Evolutionary conservation across 2,888 invertebrate species (phyloP), one percentile per base, ranked within the genome.

Genomic region (Limnephilus marmoratus): DNA sequence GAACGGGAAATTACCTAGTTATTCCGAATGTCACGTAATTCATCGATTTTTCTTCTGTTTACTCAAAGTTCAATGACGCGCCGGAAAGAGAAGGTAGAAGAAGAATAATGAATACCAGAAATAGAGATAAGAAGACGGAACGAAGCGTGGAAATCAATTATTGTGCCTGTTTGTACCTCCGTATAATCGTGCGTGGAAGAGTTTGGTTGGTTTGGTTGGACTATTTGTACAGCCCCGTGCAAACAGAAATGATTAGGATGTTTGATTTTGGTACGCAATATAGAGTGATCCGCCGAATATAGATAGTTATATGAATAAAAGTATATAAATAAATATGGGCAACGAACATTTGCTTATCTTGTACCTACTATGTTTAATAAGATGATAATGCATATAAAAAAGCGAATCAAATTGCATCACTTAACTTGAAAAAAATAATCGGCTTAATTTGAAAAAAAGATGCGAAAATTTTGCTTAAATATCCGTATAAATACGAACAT

Each of bases 131-230:
- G 68, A n/a, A 9, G 68, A 24, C 24, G 68, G 68, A 53, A 18
- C 68, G 68, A 68, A 68, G 68, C 68, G 68, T 68, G n/a, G n/a
- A 68, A 68, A 68, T n/a, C 68, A 68, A 68, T 68, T 68, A 68
- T 68, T n/a, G 68, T 24, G 68, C 24, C 24, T 68, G 68, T 68
- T 68, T 68, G 68, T 68, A 68, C 24, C 24, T 7, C 24, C 68
- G 24, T 7, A 68, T 68, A 68, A 68, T 68, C 68, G 68, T 68
- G 68, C 68, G 68, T 68, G 68, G n/a, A 24, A 15, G 68, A 68
- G 18, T 68, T 68, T 24, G 68, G 5, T 68, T 45, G 49, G 13
- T 49, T 49, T 15, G 3, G 49, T 68, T 9, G 24, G 68, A 68
- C 68, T 68, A 9, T 68, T 68, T 68, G 68, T 9, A 68, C n/a